phyloP scores from a whole-genome alignment of 2,797 vertebrate species.

The Craterocephalus amniculus region DNA sequence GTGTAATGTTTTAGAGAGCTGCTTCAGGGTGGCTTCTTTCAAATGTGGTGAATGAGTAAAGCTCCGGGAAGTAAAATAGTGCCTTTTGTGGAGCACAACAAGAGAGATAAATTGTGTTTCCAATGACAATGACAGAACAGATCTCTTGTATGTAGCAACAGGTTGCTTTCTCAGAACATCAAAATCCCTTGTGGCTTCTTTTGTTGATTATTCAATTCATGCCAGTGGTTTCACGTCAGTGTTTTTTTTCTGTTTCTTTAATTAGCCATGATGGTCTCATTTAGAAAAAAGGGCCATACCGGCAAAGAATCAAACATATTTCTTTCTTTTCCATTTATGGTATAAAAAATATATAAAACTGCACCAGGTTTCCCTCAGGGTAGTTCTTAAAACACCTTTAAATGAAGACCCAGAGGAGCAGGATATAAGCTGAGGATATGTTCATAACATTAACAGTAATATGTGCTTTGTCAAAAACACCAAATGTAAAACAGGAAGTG shows the following conservation, averaged over 20 bases:
- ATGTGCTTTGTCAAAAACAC: background rate
- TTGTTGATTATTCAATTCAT: background rate
- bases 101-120: conserved; percentile 47
- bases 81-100: conserved; percentile 49
- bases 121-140: conserved; percentile 43
- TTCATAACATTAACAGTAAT: background rate
- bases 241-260: background rate
- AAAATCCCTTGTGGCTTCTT: conserved; percentile 6
- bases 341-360: no score
- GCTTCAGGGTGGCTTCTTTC: conserved; percentile 22
- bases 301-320: no score
- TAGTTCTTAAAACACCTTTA: no score
- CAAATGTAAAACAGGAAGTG: conserved; percentile 42
- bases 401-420: no score
- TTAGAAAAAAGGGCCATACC: no score
- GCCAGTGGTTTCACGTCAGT: background rate
- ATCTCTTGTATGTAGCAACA: conserved; percentile 21
- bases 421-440: no score
- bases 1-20: conserved; percentile 7
- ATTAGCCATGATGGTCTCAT: no score
- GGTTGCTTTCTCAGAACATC: conserved; percentile 14
- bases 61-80: conserved; percentile 43
- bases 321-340: no score
- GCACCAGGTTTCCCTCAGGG: no score
- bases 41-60: conserved; percentile 14